A percentile compares a stretch with the other conserved stretches of the same genome.
Evolutionary conservation across 2,888 invertebrate genomes (phyloP).

Genomic region (Meganola albula): DNA sequence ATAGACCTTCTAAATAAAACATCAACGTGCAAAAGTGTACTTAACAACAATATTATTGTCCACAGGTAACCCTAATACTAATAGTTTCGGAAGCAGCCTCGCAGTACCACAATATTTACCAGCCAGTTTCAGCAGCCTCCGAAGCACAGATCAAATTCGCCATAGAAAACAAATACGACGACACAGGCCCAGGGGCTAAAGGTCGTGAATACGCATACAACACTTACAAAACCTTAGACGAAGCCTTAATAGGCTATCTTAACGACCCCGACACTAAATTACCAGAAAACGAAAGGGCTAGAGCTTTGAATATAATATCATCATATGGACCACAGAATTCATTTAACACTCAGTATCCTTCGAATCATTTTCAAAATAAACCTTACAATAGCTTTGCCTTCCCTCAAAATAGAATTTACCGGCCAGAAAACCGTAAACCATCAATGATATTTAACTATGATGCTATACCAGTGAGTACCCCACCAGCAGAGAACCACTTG

Average conservation of each 20-base stretch:
- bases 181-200: conserved; percentile 66
- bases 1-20: too few relatives aligned
- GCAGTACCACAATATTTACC: conserved; percentile 6
- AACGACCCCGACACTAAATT: conserved; percentile 63
- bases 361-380: too few relatives aligned
- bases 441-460: too few relatives aligned
- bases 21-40: conserved; percentile 5
- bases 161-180: conserved; percentile 63
- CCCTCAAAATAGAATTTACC: conserved; percentile 5
- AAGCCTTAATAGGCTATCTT: conserved; percentile 52
- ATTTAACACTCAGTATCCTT: too few relatives aligned
- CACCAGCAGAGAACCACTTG: conserved; percentile 8
- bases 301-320: conserved; percentile 39
- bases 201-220: conserved; percentile 50
- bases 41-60: conserved; percentile 4
- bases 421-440: conserved; percentile 6
- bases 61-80: conserved; percentile 39
- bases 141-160: conserved; percentile 61
- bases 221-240: conserved; percentile 54
- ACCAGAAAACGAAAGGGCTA: conserved; percentile 47
- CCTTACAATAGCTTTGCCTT: too few relatives aligned
- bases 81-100: conserved; percentile 27
- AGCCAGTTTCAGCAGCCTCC: conserved; percentile 50
- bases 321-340: too few relatives aligned
- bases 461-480: too few relatives aligned